Conservation (phyloP, 2,888 invertebrate species). For the Torymus aiolomorphi region DNA sequence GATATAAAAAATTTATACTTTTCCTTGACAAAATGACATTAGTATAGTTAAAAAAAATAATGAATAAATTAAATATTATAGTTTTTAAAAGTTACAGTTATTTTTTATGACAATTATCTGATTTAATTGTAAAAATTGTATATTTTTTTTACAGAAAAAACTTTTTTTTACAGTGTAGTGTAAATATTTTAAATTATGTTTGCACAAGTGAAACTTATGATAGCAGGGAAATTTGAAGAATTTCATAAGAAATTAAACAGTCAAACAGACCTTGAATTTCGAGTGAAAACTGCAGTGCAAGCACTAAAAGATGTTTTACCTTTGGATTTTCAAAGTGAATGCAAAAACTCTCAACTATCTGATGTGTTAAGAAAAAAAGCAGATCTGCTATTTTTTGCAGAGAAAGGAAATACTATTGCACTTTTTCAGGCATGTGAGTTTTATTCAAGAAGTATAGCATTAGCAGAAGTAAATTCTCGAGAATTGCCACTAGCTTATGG, state of each 20-base stretch:
- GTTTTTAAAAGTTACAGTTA: too few relatives aligned
- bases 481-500: constrained; percentile 82
- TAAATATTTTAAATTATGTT: constrained; percentile 25
- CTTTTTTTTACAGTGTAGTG: not conserved
- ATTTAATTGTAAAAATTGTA: too few relatives aligned
- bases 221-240: constrained; percentile 29
- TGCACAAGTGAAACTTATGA: constrained; percentile 26
- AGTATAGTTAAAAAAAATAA: too few relatives aligned
- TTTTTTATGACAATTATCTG: too few relatives aligned
- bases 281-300: constrained; percentile 51
- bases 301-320: constrained; percentile 74
- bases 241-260: constrained; percentile 30
- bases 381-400: constrained; percentile 77
- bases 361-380: constrained; percentile 79
- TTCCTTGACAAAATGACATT: too few relatives aligned
- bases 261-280: constrained; percentile 17
- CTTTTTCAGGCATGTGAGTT: constrained; percentile 73
- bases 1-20: too few relatives aligned
- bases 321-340: constrained; percentile 76
- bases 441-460: constrained; percentile 82
- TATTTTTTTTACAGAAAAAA: not conserved
- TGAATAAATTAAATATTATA: too few relatives aligned
- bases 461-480: constrained; percentile 79
- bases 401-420: constrained; percentile 42
- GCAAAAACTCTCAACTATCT: constrained; percentile 77